Evolutionary conservation across 2,888 invertebrate species (phyloP).

Genomic region (Horisme vitalbata): DNA sequence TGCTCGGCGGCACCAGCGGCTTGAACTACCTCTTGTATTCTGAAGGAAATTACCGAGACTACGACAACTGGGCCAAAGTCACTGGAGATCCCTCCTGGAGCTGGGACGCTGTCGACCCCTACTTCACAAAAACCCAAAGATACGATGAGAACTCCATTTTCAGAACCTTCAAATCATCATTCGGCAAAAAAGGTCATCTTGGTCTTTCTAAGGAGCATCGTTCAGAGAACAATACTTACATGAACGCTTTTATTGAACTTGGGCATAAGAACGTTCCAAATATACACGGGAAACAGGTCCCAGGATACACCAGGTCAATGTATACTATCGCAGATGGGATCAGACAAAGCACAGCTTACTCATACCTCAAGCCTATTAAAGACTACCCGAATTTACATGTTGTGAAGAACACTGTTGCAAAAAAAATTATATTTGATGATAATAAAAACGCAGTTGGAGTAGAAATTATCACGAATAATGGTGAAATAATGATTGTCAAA

Average conservation of each 20-base stretch:
- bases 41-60: constrained; percentile 40
- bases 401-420: constrained; percentile 43
- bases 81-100: constrained; percentile 43
- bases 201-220: constrained; percentile 40
- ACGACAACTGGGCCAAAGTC: constrained; percentile 42
- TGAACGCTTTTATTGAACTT: constrained; percentile 56
- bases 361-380: constrained; percentile 40
- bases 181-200: constrained; percentile 39
- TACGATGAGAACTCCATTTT: constrained; percentile 29
- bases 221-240: constrained; percentile 29
- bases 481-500: constrained; percentile 31
- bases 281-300: constrained; percentile 46
- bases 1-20: constrained; percentile 37
- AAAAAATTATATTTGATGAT: constrained; percentile 44
- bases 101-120: constrained; percentile 43
- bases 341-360: constrained; percentile 43
- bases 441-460: constrained; percentile 46
- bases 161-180: constrained; percentile 31
- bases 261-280: constrained; percentile 53
- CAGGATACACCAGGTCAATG: constrained; percentile 42
- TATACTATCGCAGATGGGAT: constrained; percentile 32
- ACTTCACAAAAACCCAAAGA: constrained; percentile 51
- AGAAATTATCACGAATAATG: constrained; percentile 26
- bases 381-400: constrained; percentile 42
- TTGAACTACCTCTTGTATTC: constrained; percentile 30